These are phyloP conservation scores for Cassiopea xamachana DNA, from an alignment of 30 jellyfish, hydroid and myxozoan species.

Conservation along the genomic window DNA sequence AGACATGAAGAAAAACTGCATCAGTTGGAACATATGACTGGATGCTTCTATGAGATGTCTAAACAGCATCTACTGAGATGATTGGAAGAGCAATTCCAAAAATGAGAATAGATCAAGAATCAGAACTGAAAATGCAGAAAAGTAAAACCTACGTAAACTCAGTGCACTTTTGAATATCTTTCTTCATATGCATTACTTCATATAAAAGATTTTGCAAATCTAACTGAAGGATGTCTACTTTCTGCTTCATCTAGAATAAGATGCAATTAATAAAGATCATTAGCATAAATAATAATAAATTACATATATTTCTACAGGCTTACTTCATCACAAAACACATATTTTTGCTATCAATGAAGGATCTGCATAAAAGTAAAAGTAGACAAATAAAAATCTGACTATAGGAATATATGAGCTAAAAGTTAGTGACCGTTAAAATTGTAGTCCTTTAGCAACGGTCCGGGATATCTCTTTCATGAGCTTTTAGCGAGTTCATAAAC, in stretches of 20 bases:
- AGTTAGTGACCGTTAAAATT: not conserved
- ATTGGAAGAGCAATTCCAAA: too few relatives aligned
- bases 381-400: not conserved
- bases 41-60: too few relatives aligned
- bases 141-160: constrained; percentile 76
- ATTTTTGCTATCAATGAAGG: not conserved
- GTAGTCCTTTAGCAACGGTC: not conserved
- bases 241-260: constrained; percentile 74
- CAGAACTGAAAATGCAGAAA: too few relatives aligned
- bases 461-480: not conserved
- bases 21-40: too few relatives aligned
- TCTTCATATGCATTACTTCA: constrained; percentile 91
- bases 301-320: not conserved
- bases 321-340: not conserved
- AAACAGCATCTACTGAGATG: too few relatives aligned
- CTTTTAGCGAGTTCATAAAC: constrained; percentile 12
- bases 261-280: too few relatives aligned
- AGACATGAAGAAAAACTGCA: too few relatives aligned
- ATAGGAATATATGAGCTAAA: not conserved
- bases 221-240: constrained; percentile 85
- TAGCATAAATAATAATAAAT: too few relatives aligned
- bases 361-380: not conserved
- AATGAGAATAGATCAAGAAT: too few relatives aligned
- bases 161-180: constrained; percentile 87
- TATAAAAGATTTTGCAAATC: constrained; percentile 89